Evolutionary conservation across 1,140 invertebrate genomes (phyloP).

Genomic region (Megathymus violae): DNA sequence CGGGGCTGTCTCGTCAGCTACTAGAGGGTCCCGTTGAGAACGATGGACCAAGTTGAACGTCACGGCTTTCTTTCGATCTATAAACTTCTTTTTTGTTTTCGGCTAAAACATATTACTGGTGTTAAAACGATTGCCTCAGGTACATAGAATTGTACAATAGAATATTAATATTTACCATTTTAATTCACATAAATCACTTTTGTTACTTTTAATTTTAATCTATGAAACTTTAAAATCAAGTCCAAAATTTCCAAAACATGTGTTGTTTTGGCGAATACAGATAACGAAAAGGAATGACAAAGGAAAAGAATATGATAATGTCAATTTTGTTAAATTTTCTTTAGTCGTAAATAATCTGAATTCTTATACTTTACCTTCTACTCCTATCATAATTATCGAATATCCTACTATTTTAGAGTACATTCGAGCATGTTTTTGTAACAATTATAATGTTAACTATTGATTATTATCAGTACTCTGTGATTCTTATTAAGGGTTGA

Average conservation of each 20-base stretch:
- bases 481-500: no score
- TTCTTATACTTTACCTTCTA: no score
- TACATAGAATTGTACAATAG: background rate
- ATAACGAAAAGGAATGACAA: slow-evolving; percentile 7
- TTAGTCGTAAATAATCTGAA: no score
- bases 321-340: no score
- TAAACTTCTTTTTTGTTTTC: slow-evolving; percentile 93
- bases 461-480: no score
- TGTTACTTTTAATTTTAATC: slow-evolving; percentile 2
- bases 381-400: no score
- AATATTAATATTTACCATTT: slow-evolving; percentile 52
- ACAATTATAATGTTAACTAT: no score
- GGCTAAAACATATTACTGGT: slow-evolving; percentile 82
- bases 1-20: slow-evolving; percentile 94
- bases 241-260: slow-evolving; percentile 63
- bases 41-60: slow-evolving; percentile 96
- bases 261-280: slow-evolving; percentile 59
- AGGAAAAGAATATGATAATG: no score
- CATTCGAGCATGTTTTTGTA: no score
- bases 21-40: slow-evolving; percentile 95
- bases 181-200: slow-evolving; percentile 27
- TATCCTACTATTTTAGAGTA: no score
- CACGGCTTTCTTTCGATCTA: slow-evolving; percentile 95
- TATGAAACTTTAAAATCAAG: no score
- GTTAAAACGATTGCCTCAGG: background rate